Conservation (phyloP, 2,888 invertebrate species). For the Sminthurinus aureus region DNA sequence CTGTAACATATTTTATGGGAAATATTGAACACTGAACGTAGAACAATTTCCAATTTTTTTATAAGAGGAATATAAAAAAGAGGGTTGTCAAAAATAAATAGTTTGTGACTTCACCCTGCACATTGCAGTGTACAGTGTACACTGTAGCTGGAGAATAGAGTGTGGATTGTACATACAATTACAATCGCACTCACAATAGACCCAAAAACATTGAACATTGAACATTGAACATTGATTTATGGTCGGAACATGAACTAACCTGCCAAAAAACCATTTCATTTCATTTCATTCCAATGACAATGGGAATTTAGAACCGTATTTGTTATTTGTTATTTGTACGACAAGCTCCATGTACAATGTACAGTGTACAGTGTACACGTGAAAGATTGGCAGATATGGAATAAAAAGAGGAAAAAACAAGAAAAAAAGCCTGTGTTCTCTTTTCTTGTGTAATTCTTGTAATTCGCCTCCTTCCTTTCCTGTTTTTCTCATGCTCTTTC, state of each 20-base stretch:
- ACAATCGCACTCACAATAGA: not conserved
- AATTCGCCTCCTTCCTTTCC: not conserved
- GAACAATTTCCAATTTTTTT: not conserved
- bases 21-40: not conserved
- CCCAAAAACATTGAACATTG: no score
- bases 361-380: not conserved
- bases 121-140: not conserved
- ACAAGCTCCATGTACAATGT: not conserved
- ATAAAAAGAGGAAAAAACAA: no score
- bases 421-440: no score
- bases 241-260: not conserved
- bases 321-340: not conserved
- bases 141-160: no score
- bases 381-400: not conserved
- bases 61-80: not conserved
- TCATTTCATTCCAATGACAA: not conserved
- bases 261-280: not conserved
- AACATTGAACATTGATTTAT: not conserved
- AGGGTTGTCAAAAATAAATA: not conserved
- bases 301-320: no score
- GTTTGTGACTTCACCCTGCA: no score
- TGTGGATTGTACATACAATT: not conserved
- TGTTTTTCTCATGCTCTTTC: not conserved
- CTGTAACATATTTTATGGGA: not conserved
- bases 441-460: no score